phyloP scores from a whole-genome alignment of 2,113 vertebrate species.

The Cryptoleucopteryx plumbea region DNA sequence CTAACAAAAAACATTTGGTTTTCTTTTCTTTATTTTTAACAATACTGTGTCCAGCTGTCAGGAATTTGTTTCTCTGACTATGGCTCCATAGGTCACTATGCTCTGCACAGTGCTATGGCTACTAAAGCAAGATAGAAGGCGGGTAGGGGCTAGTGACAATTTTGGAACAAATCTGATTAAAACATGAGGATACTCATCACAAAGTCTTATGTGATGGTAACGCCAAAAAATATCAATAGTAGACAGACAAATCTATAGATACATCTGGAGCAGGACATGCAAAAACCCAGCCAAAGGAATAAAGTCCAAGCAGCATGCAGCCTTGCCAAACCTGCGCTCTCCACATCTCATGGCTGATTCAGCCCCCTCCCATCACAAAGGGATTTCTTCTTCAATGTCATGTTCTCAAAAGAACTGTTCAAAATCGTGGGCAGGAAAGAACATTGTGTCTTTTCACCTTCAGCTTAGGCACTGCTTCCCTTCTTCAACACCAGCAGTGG shows the following conservation, averaged over 20 bases:
- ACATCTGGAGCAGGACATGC: background rate
- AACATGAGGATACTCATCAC: background rate
- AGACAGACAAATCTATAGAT: background rate
- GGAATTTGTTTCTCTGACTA: background rate
- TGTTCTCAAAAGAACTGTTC: background rate
- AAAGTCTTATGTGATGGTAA: background rate
- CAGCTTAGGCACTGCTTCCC: background rate
- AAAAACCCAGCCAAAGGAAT: background rate
- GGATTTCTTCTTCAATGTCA: background rate
- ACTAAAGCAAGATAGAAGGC: background rate
- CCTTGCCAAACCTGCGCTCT: background rate
- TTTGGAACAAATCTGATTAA: background rate
- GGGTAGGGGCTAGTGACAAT: background rate
- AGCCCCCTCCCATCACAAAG: background rate
- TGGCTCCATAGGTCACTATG: fast-evolving
- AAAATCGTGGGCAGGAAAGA: background rate
- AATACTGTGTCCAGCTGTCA: background rate
- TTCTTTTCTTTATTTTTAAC: background rate
- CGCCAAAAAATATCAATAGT: background rate
- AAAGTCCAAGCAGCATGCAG: background rate
- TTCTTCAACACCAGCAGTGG: background rate
- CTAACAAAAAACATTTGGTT: background rate
- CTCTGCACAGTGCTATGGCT: background rate
- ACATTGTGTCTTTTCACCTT: background rate
- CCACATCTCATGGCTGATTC: background rate